A percentile compares a stretch with the other conserved stretches of the same genome.
Evolutionary conservation across 2,113 vertebrate species (phyloP).

Genomic region (Rhagologus leucostigma): DNA sequence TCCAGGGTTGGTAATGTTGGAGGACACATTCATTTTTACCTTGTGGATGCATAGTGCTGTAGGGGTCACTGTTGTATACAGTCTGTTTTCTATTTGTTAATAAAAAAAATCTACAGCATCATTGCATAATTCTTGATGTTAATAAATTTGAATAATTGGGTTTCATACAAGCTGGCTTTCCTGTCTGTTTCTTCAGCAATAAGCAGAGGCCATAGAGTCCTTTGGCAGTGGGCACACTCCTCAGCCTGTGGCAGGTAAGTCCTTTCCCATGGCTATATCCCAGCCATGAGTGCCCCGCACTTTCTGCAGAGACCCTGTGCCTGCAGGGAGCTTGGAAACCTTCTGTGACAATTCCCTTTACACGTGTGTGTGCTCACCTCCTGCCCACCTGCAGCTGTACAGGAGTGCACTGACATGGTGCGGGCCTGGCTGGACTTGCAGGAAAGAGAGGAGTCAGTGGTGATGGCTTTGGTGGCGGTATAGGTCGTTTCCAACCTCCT

Average conservation of each 20-base stretch:
- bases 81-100: constrained; percentile 98
- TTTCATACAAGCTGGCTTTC: constrained; percentile 81
- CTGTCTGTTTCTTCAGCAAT: constrained; percentile 69
- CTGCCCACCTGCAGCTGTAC: not conserved
- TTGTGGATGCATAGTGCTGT: constrained; percentile 93
- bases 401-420: accelerated
- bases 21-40: constrained; percentile 91
- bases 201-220: not conserved
- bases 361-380: not conserved
- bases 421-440: not conserved
- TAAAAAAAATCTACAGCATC: constrained; percentile 87
- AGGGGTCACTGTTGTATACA: constrained; percentile 91
- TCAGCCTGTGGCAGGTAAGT: not conserved
- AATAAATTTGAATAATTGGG: constrained; percentile 97
- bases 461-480: not conserved
- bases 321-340: not conserved
- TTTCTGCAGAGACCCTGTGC: not conserved
- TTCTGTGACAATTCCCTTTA: not conserved
- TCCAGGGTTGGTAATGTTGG: constrained; percentile 77
- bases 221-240: not conserved
- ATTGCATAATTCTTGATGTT: constrained; percentile 90
- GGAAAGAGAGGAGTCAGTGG: not conserved
- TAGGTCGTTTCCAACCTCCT: accelerated
- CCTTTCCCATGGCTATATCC: not conserved
- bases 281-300: accelerated